Percentiles rank a stretch among this genome's conserved stretches.
phyloP scores from a whole-genome alignment of 1,140 invertebrate species.

The Megalopta genalis region DNA sequence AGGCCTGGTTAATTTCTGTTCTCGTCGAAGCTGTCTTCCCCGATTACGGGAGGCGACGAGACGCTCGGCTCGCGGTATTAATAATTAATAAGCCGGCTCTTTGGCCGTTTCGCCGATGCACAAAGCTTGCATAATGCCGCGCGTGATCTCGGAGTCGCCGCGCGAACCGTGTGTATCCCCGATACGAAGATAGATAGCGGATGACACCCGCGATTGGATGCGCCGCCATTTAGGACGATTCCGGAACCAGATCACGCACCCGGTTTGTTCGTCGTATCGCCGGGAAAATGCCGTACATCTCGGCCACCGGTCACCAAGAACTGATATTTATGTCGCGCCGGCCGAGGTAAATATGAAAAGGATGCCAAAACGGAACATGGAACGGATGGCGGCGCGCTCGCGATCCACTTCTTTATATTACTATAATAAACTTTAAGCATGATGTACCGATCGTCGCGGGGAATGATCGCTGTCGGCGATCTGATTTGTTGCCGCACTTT shows the following conservation, averaged over 20 bases:
- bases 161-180: too few species aligned
- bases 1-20: not conserved
- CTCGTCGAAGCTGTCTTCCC: not conserved
- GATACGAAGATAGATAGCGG: conserved; percentile 32
- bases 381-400: not conserved
- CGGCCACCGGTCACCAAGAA: conserved; percentile 50
- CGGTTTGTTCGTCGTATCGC: conserved; percentile 34
- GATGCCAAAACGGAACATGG: not conserved
- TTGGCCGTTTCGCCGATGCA: conserved; percentile 2
- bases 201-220: conserved; percentile 42
- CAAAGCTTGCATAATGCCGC: conserved; percentile 28
- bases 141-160: not conserved
- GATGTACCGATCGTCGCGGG: not conserved
- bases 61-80: not conserved
- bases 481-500: too few species aligned
- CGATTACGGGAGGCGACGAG: not conserved
- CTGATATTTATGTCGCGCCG: conserved; percentile 54
- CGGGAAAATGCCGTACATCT: conserved; percentile 60
- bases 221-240: conserved; percentile 55
- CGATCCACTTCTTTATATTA: not conserved
- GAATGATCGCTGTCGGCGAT: too few species aligned
- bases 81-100: conserved; percentile 21
- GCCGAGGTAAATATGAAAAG: conserved; percentile 53
- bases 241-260: conserved; percentile 49
- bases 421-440: not conserved